These are phyloP conservation scores for Alloscopus bannaensis DNA, from an alignment of 2,888 invertebrate genomes.

Conservation along the genomic window DNA sequence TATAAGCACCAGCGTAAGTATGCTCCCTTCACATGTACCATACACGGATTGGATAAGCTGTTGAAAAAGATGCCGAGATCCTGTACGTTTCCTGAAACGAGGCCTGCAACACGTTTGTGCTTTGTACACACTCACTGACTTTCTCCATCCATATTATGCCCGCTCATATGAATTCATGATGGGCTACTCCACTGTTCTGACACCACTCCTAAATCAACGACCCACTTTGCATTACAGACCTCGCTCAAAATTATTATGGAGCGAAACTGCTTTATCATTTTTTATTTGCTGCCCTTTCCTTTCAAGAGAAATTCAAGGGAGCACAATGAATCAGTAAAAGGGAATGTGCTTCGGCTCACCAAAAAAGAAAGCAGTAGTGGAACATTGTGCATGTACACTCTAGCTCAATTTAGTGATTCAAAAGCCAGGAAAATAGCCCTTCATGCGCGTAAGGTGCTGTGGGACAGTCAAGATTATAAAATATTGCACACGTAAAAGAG, in stretches of 20 bases:
- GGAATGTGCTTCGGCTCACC: background rate
- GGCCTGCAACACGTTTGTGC: no score
- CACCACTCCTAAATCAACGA: slow-evolving; percentile 17
- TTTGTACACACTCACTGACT: no score
- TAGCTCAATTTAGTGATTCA: slow-evolving; percentile 26
- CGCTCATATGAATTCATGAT: slow-evolving; percentile 1
- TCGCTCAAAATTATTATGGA: slow-evolving; percentile 28
- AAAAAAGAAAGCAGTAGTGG: background rate
- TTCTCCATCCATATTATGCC: no score
- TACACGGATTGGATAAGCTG: no score
- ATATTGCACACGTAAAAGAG: slow-evolving; percentile 40
- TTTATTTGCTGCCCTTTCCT: slow-evolving; percentile 8
- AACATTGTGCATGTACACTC: background rate
- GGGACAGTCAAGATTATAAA: slow-evolving; percentile 43
- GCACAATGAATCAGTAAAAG: no score
- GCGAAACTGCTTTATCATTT: slow-evolving; percentile 32
- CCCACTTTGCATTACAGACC: background rate
- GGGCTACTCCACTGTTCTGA: slow-evolving; percentile 15
- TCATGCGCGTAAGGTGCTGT: slow-evolving; percentile 9
- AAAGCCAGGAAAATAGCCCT: slow-evolving; percentile 29
- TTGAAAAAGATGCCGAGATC: no score
- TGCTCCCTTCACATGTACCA: no score
- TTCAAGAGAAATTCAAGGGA: no score
- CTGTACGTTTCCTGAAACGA: no score
- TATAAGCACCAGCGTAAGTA: no score